These are phyloP conservation scores for Microtus californicus DNA, from an alignment of 2,797 vertebrate genomes.

Conservation along the genomic window DNA sequence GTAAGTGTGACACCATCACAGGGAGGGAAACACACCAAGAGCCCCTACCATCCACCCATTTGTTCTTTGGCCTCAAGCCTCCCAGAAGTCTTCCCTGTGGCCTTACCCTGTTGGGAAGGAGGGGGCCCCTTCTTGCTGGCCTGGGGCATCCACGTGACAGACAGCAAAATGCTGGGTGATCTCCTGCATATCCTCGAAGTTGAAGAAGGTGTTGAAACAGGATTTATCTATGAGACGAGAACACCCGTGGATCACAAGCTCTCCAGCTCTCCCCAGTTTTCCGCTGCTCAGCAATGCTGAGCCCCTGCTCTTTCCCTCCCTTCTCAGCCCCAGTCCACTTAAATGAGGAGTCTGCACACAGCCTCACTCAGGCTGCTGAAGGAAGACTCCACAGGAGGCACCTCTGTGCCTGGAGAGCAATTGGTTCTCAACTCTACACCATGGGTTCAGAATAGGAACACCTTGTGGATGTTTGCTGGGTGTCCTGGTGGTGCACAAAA, in stretches of 20 bases:
- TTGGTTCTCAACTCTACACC: conserved; percentile 27
- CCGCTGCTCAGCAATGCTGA: neutral
- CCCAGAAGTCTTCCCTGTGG: conserved; percentile 30
- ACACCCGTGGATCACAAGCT: neutral
- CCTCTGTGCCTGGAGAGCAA: conserved; percentile 22
- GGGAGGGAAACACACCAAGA: neutral
- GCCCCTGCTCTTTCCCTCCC: neutral
- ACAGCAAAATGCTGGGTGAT: conserved; percentile 97
- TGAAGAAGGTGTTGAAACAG: conserved; percentile 97
- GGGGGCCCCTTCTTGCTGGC: conserved; percentile 95
- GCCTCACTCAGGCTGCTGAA: neutral
- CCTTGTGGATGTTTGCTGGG: neutral
- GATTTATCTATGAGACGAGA: conserved; percentile 93
- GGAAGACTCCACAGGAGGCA: neutral
- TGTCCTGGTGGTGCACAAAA: conserved; percentile 6
- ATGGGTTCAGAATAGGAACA: conserved; percentile 26
- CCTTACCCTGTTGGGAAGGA: conserved; percentile 94
- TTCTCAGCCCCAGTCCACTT: conserved; percentile 26
- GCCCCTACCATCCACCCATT: neutral
- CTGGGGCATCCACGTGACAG: conserved; percentile 96
- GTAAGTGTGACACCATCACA: neutral
- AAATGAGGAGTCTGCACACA: conserved; percentile 12
- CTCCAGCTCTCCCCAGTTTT: neutral
- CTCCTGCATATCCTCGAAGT: conserved; percentile 98
- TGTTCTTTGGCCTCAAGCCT: neutral